phyloP scores from a whole-genome alignment of 2,797 vertebrate species.

The Mormyrus proboscirostris region DNA sequence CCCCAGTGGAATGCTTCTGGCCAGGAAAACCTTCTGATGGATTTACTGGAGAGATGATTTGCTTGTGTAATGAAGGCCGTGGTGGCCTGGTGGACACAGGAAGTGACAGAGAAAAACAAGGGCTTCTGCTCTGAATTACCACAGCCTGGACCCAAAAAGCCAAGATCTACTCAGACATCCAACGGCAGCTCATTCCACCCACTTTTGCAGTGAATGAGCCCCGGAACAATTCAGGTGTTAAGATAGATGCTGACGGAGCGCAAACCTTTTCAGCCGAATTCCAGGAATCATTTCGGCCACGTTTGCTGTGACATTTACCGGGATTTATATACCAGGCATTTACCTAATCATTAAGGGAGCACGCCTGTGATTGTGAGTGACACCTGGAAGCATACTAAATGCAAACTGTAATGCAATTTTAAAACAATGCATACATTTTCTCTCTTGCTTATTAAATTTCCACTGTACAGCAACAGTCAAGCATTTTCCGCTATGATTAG shows the following conservation, averaged over 20 bases:
- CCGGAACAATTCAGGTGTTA: background rate
- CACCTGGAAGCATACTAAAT: slow-evolving; percentile 10
- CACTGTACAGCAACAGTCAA: slow-evolving; percentile 30
- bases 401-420: slow-evolving; percentile 29
- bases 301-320: background rate
- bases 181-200: background rate
- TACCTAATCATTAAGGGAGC: background rate
- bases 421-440: slow-evolving; percentile 29
- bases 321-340: background rate
- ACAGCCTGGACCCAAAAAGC: background rate
- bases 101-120: background rate
- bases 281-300: background rate
- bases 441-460: slow-evolving; percentile 31
- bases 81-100: background rate
- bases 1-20: background rate
- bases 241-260: background rate
- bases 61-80: background rate
- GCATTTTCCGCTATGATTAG: slow-evolving; percentile 32
- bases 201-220: background rate
- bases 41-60: background rate
- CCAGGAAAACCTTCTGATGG: background rate
- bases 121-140: background rate
- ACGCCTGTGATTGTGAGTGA: background rate
- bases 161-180: background rate
- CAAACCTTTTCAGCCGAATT: background rate